Evolutionary conservation across 2,113 vertebrate species (phyloP).

Genomic region (Glaucomys volans): DNA sequence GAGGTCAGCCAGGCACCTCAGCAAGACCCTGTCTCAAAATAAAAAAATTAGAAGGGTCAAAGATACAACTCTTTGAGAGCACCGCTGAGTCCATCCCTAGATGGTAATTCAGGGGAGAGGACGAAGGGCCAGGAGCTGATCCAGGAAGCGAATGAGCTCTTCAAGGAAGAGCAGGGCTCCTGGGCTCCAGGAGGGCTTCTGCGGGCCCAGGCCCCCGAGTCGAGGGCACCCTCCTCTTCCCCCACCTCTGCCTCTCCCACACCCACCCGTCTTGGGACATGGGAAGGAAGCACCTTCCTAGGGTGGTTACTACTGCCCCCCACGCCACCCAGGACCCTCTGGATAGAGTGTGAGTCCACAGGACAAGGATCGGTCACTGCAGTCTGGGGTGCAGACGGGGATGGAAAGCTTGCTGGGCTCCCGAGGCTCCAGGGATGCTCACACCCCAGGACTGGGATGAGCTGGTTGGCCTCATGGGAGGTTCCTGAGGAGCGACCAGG

Average conservation of each 20-base stretch:
- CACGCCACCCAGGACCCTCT: too few relatives aligned
- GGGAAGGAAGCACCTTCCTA: neutral
- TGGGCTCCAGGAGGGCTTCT: neutral
- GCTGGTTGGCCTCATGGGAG: neutral
- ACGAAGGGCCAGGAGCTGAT: neutral
- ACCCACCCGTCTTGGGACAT: neutral
- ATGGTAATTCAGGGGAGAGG: neutral
- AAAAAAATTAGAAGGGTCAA: too few relatives aligned
- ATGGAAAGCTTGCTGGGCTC: neutral
- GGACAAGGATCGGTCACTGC: neutral
- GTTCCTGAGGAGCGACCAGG: neutral
- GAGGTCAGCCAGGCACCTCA: too few relatives aligned
- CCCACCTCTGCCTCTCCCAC: fast-evolving
- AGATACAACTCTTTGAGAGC: too few relatives aligned
- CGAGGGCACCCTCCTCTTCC: too few relatives aligned
- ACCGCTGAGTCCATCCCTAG: too few relatives aligned
- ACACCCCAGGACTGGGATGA: neutral
- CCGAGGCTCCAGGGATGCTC: neutral
- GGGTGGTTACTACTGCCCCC: too few relatives aligned
- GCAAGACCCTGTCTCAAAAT: too few relatives aligned
- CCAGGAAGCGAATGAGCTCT: neutral
- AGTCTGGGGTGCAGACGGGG: neutral
- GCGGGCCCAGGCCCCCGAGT: too few relatives aligned
- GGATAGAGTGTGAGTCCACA: neutral
- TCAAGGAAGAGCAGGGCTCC: neutral